A percentile compares a stretch with the other conserved stretches of the same genome.
Evolutionary conservation across 2,888 invertebrate species (phyloP).

Genomic region (Dioctria linearis): DNA sequence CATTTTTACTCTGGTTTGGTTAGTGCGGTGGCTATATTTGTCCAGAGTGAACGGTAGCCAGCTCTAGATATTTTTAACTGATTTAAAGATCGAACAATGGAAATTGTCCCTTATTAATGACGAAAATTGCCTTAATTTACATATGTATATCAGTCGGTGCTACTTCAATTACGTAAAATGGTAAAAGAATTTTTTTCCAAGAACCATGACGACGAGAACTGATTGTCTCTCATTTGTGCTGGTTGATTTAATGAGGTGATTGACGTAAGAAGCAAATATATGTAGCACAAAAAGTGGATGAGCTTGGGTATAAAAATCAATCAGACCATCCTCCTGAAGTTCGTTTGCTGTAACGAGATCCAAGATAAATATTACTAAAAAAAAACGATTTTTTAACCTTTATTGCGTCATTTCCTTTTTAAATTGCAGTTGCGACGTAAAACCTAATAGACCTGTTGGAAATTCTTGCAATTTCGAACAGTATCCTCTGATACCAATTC

Average conservation of each 20-base stretch:
- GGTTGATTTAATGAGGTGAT: not conserved
- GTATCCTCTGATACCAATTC: not conserved
- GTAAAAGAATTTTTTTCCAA: too few relatives aligned
- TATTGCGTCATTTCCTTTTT: too few relatives aligned
- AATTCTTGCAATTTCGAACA: not conserved
- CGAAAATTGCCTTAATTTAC: not conserved
- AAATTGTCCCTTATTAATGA: not conserved
- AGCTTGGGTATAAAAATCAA: not conserved
- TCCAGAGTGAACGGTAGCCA: slow-evolving; percentile 2
- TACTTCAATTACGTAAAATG: not conserved
- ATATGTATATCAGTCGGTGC: not conserved
- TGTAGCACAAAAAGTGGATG: not conserved
- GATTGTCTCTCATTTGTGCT: not conserved
- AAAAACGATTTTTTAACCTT: too few relatives aligned
- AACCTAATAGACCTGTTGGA: not conserved
- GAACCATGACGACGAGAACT: not conserved
- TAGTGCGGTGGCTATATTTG: not conserved
- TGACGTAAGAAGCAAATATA: not conserved
- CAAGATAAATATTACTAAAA: too few relatives aligned
- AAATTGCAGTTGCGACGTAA: too few relatives aligned
- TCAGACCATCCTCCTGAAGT: not conserved
- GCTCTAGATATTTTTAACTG: not conserved
- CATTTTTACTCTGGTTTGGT: not conserved
- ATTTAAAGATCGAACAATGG: not conserved
- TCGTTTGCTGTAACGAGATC: too few relatives aligned